phyloP scores from a whole-genome alignment of 2,888 invertebrate genomes.

The Melieria crassipennis region DNA sequence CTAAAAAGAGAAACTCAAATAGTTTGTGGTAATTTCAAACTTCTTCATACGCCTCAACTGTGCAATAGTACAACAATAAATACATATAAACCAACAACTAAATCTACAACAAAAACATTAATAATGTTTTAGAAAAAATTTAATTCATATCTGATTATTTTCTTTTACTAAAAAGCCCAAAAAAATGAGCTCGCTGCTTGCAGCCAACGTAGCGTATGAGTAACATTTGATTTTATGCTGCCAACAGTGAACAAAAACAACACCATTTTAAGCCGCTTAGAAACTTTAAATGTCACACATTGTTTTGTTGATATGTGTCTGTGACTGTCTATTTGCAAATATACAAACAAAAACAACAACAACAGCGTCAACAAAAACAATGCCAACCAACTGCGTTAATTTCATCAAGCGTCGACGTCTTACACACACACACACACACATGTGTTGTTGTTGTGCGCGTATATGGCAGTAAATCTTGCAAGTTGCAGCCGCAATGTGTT shows the following conservation, averaged over 20 bases:
- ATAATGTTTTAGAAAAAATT: conserved; percentile 5
- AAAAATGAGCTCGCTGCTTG: neutral
- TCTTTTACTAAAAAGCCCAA: conserved; percentile 8
- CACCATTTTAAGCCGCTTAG: too few species aligned
- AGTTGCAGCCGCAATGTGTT: neutral
- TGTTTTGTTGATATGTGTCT: too few species aligned
- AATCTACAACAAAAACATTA: neutral
- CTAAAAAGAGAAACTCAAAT: too few species aligned
- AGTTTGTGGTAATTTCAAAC: too few species aligned
- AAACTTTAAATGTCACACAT: too few species aligned
- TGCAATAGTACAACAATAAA: too few species aligned
- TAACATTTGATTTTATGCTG: neutral
- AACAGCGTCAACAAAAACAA: too few species aligned
- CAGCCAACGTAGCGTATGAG: neutral
- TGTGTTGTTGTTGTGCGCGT: neutral
- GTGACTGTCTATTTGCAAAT: too few species aligned
- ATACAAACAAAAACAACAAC: too few species aligned
- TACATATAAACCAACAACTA: too few species aligned
- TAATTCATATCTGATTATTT: conserved; percentile 28
- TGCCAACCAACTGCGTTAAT: neutral
- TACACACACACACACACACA: neutral
- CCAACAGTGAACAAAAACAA: too few species aligned
- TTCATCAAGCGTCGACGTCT: neutral
- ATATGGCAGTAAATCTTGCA: neutral
- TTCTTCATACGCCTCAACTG: too few species aligned